A percentile compares a stretch with the other conserved stretches of the same genome.
Evolutionary conservation across 2,888 invertebrate genomes (phyloP).

Genomic region (Liopterus haemorrhoidalis): DNA sequence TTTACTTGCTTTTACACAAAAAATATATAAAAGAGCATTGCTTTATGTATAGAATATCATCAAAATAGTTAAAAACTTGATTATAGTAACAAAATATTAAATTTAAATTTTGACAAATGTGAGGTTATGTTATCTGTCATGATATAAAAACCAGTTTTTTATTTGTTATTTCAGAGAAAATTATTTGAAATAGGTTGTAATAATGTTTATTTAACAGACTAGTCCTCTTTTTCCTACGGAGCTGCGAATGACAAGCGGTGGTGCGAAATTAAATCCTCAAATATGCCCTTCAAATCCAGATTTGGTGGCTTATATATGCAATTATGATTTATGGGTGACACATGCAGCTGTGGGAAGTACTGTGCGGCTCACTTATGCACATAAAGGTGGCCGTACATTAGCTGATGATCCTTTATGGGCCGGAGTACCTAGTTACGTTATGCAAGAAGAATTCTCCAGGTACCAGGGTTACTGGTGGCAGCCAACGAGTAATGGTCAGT

Average conservation of each 20-base stretch:
- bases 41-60: no score
- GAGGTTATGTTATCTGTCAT: no score
- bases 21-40: neutral
- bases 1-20: no score
- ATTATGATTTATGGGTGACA: constrained; percentile 87
- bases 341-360: constrained; percentile 62
- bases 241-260: constrained; percentile 57
- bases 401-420: constrained; percentile 82
- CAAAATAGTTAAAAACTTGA: no score
- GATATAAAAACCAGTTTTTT: no score
- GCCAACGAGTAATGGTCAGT: constrained; percentile 60
- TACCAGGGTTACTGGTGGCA: constrained; percentile 99
- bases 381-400: constrained; percentile 60
- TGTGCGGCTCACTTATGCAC: constrained; percentile 64
- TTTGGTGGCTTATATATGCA: constrained; percentile 83
- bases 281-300: constrained; percentile 75
- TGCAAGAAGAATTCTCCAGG: constrained; percentile 95
- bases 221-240: constrained; percentile 65
- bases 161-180: constrained; percentile 1
- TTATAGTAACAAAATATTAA: neutral
- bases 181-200: no score
- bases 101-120: neutral
- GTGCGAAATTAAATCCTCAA: constrained; percentile 72
- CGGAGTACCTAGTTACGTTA: constrained; percentile 96
- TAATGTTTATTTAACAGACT: constrained; percentile 43